Conservation (phyloP, 1,140 invertebrate genomes). For the Drosophila ohnishii region DNA sequence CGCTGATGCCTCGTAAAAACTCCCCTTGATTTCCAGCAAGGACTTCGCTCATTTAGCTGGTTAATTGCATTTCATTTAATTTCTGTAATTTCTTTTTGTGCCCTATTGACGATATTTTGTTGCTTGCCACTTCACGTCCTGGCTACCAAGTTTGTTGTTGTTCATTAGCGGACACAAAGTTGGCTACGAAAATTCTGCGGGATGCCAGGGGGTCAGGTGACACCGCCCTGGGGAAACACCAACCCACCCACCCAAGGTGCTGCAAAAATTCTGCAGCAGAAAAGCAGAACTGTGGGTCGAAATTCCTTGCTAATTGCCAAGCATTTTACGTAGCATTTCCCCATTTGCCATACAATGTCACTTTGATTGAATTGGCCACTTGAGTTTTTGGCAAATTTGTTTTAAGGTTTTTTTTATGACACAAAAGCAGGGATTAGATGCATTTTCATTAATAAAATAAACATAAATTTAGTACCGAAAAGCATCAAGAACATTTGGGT, state of each 20-base stretch:
- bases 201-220: conserved; percentile 3
- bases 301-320: conserved; percentile 22
- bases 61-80: conserved; percentile 73
- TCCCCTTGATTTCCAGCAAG: conserved; percentile 8
- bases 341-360: not conserved
- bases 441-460: not conserved
- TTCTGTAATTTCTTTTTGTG: conserved; percentile 42
- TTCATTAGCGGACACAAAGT: conserved; percentile 70
- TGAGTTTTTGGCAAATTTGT: not conserved
- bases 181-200: conserved; percentile 27
- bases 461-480: not conserved
- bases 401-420: not conserved
- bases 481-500: no score
- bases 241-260: not conserved
- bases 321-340: conserved; percentile 11
- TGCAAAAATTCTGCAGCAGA: conserved; percentile 16
- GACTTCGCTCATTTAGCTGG: conserved; percentile 58
- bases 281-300: not conserved
- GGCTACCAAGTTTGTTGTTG: conserved; percentile 50
- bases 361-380: conserved; percentile 8
- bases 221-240: not conserved
- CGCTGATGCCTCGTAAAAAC: not conserved
- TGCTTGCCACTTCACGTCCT: conserved; percentile 40
- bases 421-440: no score
- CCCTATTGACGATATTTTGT: conserved; percentile 57